These are phyloP conservation scores for Drymonia ruficornis DNA, from an alignment of 2,888 invertebrate species.

Conservation along the genomic window DNA sequence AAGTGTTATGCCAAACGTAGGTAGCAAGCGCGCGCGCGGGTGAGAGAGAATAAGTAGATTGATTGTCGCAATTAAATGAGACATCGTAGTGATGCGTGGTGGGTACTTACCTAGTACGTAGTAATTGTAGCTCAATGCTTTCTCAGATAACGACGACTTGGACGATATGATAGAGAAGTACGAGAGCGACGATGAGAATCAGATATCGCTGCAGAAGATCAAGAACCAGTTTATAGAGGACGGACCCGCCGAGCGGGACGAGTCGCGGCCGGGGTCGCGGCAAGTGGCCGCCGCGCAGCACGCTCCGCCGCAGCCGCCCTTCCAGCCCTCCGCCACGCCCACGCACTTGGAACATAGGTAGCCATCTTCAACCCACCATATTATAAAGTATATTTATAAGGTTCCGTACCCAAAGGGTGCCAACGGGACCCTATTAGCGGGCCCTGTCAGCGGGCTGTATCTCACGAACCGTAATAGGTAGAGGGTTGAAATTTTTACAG, in stretches of 20 bases:
- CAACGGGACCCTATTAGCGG: no score
- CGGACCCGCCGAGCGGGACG: slow-evolving; percentile 38
- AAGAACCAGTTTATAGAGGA: slow-evolving; percentile 83
- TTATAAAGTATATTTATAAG: neutral
- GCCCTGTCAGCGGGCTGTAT: no score
- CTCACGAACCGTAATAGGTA: no score
- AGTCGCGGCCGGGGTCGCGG: slow-evolving; percentile 59
- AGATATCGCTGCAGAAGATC: slow-evolving; percentile 89
- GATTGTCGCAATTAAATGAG: no score
- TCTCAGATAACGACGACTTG: slow-evolving; percentile 62
- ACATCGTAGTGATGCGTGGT: no score
- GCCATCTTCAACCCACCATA: neutral
- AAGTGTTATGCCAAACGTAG: no score
- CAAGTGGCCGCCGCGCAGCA: slow-evolving; percentile 55
- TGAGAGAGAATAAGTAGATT: no score
- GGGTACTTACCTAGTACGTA: no score
- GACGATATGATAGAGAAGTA: slow-evolving; percentile 73
- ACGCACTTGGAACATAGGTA: slow-evolving; percentile 91
- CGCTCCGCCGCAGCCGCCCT: slow-evolving; percentile 90
- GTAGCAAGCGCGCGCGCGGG: no score
- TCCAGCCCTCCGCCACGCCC: slow-evolving; percentile 96
- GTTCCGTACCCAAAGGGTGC: no score
- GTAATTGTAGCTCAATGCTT: no score
- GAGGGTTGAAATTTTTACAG: no score
- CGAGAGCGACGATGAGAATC: slow-evolving; percentile 89